These are phyloP conservation scores for Acleris laterana DNA, from an alignment of 2,888 invertebrate genomes.

Conservation along the genomic window DNA sequence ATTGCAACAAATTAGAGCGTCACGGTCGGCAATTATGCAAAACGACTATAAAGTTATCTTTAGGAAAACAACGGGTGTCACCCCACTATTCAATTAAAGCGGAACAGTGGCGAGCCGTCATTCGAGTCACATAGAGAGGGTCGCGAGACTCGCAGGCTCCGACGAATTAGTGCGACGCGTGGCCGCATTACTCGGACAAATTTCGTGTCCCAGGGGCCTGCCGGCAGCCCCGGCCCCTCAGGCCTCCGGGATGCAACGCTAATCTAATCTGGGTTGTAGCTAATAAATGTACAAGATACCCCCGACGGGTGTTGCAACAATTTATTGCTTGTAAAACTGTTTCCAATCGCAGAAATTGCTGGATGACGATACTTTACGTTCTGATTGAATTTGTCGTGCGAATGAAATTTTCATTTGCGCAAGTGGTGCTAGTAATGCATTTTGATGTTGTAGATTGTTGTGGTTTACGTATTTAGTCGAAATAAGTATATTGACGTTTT, in stretches of 20 bases:
- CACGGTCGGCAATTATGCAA: slow-evolving; percentile 78
- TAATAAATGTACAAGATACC: slow-evolving; percentile 80
- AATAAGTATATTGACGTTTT: neutral
- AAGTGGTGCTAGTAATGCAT: slow-evolving; percentile 52
- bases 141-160: slow-evolving; percentile 61
- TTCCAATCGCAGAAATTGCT: slow-evolving; percentile 80
- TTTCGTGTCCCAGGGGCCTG: slow-evolving; percentile 57
- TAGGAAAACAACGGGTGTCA: slow-evolving; percentile 73
- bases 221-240: slow-evolving; percentile 51
- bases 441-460: slow-evolving; percentile 47
- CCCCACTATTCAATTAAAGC: slow-evolving; percentile 84
- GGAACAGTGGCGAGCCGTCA: slow-evolving; percentile 73
- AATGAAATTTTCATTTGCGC: slow-evolving; percentile 61
- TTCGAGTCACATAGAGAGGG: slow-evolving; percentile 77
- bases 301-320: slow-evolving; percentile 74
- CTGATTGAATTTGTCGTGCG: slow-evolving; percentile 79
- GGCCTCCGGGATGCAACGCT: slow-evolving; percentile 74
- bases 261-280: slow-evolving; percentile 83
- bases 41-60: slow-evolving; percentile 79
- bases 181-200: slow-evolving; percentile 83
- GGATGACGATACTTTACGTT: slow-evolving; percentile 67
- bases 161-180: slow-evolving; percentile 82
- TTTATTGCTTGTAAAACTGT: slow-evolving; percentile 85
- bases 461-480: neutral
- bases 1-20: slow-evolving; percentile 76